Base-by-base conservation (phyloP, 2,797 vertebrate genomes). In the Jordanella pulchra region DNA sequence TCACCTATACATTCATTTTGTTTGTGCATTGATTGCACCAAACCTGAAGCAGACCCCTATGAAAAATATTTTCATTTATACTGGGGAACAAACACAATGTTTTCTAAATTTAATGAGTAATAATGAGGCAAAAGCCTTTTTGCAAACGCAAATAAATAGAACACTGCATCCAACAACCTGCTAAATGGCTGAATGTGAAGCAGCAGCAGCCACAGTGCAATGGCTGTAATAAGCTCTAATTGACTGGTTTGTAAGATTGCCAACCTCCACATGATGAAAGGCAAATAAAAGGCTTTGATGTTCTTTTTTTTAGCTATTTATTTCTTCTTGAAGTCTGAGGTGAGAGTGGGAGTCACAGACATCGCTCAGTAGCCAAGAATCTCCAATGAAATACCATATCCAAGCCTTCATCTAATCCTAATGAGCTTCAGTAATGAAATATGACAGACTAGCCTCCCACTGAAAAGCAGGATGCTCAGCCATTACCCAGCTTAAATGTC, bases 251-350 rank as follows among this genome's bases (percentile, higher is more conserved):
- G 84, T 86, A 83, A 87, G 87, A 91, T 83, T 81, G 85, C 78
- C 87, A 85, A 81, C 83, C 80, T 87, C 83, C 82, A 75, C 81
- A 87, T 77, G 91, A 94, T 93, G 90, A 94, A 93, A 93, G 89
- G 80, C 75, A 77, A 87, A 91, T 92, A 80, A 79, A 79, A 83
- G 65, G 68, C 79, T 93, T 91, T 94, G 90, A 93, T 89, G 88
- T 86, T 25, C 14, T 45, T 21, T 68, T 75, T 78, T 80, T 77
- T 45, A 79, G 76, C 76, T 80, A 65, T 18, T 2, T 72, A 50
- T 87, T 79, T 83, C 84, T 23, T 72, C 81, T 90, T 83, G 58
- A 84, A 76, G 86, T 80, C 75, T 77, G 67, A 74, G 63, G 70
- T 77, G 61, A 82, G 87, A 67, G 78, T 80, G 79, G 70, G 64